phyloP scores from a whole-genome alignment of 1,140 invertebrate species.

The Dreissena polymorpha region DNA sequence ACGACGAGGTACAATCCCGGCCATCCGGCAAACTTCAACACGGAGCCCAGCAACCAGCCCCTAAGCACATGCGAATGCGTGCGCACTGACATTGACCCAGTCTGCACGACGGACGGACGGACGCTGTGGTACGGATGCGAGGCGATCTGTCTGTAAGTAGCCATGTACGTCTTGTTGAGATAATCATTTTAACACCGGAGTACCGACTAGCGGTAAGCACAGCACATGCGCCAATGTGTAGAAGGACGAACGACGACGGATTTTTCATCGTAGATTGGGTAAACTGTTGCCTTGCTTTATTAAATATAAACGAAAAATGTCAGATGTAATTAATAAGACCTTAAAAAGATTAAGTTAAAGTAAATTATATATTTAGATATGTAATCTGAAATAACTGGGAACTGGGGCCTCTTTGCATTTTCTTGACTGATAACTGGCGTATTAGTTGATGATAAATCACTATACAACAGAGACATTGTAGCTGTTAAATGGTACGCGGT shows the following conservation, averaged over 20 bases:
- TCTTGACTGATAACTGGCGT: too few species aligned
- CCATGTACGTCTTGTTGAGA: neutral
- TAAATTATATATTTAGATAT: too few species aligned
- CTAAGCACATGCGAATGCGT: constrained; percentile 16
- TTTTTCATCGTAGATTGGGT: neutral
- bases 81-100: constrained; percentile 34
- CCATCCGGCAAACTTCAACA: constrained; percentile 1
- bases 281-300: neutral
- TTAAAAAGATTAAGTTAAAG: too few species aligned
- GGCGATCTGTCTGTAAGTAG: constrained; percentile 33
- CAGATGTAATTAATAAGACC: too few species aligned
- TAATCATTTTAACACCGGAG: neutral
- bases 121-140: constrained; percentile 35
- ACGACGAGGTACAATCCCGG: neutral
- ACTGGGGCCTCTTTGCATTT: too few species aligned
- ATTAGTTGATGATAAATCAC: too few species aligned
- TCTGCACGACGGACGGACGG: constrained; percentile 31
- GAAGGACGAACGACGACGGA: neutral
- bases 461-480: too few species aligned
- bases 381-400: too few species aligned
- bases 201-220: neutral
- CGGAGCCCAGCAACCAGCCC: constrained; percentile 36
- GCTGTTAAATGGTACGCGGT: too few species aligned
- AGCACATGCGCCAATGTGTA: too few species aligned
- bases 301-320: neutral